A percentile compares a stretch with the other conserved stretches of the same genome.
Conservation (phyloP, 2,113 vertebrate genomes). For the Phalacrocorax pelagicus region DNA sequence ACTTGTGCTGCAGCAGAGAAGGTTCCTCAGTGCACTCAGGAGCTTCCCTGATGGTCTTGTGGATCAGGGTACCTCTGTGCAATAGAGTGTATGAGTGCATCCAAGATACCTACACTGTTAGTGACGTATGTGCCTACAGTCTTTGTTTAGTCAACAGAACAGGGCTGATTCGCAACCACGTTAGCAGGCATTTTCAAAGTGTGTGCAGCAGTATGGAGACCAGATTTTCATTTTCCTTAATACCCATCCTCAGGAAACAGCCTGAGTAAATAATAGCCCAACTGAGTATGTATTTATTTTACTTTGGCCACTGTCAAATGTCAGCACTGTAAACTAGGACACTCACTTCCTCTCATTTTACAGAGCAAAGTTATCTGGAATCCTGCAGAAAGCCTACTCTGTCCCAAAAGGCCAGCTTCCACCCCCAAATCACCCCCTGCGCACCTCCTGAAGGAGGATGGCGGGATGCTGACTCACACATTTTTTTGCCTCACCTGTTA, state of each 20-base stretch:
- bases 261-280: neutral
- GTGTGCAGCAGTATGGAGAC: neutral
- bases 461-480: neutral
- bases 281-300: neutral
- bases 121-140: neutral
- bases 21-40: neutral
- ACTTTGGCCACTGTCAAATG: neutral
- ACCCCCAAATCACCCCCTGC: neutral
- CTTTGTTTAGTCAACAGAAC: neutral
- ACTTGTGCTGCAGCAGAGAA: neutral
- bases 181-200: neutral
- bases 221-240: neutral
- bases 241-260: neutral
- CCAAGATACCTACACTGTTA: fast-evolving
- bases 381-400: neutral
- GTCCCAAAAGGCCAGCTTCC: neutral
- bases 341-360: neutral
- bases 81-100: neutral
- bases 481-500: neutral
- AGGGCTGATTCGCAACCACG: neutral
- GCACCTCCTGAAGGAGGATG: neutral
- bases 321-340: neutral
- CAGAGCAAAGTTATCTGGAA: neutral
- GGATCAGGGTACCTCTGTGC: neutral
- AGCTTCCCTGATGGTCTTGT: neutral